Percentiles rank a stretch among this genome's conserved stretches.
These are phyloP conservation scores for Phymanthus crucifer DNA, from an alignment of 92 coral and sea anemone genomes.

Conservation along the genomic window DNA sequence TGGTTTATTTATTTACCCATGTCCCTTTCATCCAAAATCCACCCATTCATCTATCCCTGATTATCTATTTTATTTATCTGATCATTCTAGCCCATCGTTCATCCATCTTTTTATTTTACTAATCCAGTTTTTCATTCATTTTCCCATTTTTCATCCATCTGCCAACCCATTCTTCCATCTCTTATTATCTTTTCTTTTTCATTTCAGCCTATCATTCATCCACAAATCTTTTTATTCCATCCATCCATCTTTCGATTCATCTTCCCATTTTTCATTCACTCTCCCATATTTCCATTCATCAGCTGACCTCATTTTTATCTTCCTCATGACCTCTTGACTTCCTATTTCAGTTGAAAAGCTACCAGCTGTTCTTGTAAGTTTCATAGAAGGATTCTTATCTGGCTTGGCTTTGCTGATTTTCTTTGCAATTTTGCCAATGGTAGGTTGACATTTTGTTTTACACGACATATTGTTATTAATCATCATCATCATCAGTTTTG, in stretches of 20 bases:
- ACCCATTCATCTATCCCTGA: background rate
- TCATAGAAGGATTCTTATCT: slow-evolving; percentile 84
- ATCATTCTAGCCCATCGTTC: background rate
- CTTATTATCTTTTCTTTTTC: background rate
- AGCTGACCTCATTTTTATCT: background rate
- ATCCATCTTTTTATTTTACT: background rate
- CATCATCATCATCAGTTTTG: too few relatives aligned
- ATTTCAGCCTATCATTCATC: too few relatives aligned
- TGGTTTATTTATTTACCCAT: background rate
- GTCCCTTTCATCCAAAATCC: background rate
- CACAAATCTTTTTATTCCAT: background rate
- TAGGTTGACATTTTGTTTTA: slow-evolving; percentile 29
- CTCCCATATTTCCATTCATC: background rate
- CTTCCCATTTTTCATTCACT: background rate
- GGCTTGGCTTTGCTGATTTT: slow-evolving; percentile 72
- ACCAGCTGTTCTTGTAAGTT: slow-evolving; percentile 46
- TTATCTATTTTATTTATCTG: background rate
- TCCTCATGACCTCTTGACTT: slow-evolving; percentile 12
- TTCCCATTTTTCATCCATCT: background rate
- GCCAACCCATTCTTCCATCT: background rate
- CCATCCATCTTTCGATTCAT: background rate
- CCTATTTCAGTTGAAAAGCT: slow-evolving; percentile 57
- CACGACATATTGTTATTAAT: too few relatives aligned
- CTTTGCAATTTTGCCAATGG: slow-evolving; percentile 88
- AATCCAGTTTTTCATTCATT: background rate